Base-by-base conservation (phyloP, 2,888 invertebrate genomes). In the Tinea trinotella region DNA sequence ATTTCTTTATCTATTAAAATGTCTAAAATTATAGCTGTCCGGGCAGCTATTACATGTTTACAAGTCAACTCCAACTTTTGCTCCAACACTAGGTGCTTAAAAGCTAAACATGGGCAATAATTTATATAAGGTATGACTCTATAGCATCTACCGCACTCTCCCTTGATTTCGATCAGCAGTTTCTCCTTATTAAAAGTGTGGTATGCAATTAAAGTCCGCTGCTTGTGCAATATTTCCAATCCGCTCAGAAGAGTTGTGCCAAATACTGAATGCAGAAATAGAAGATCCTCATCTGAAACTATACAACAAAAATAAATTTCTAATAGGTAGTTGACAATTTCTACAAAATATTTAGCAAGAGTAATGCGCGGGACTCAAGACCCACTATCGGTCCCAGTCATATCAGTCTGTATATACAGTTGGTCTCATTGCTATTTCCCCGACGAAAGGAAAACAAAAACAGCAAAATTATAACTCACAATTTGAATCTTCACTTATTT, bases 61-160 rank as follows among this genome's bases (percentile, higher is more conserved):
- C 93, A 93, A 1, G 88, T 89, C 35, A 90, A 67, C 59, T 82
- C 77, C 9, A 65, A 64, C 57, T 76, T 78, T 22, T 73, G 68
- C 50, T 84, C 85, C 48, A 93, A 13, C 34, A 58, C 57, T 60
- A 80, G 78, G 49, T 76, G 76, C 59, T 75, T 78, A 57, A 92
- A 93, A 1, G 88, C 87, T n/a, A 64, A 74, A 61, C 93, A 93
- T 6, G 88, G 84, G 58, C 93, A 93, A 65, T 87, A 93, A 65
- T 92, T 93, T 6, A 91, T 74, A 18, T 84, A 71, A 0, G 90
- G 89, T 61, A 91, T 90, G 20, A 93, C 68, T 52, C 88, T 88
- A 58, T 90, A 90, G 53, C 87, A 85, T n/a, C 86, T 78, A 46
- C 82, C 77, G 3, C 85, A 81, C 54, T 84, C 82, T 5, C 88